Base-by-base conservation (phyloP, 2,888 invertebrate genomes). In the Hirudinaria manillensis region DNA sequence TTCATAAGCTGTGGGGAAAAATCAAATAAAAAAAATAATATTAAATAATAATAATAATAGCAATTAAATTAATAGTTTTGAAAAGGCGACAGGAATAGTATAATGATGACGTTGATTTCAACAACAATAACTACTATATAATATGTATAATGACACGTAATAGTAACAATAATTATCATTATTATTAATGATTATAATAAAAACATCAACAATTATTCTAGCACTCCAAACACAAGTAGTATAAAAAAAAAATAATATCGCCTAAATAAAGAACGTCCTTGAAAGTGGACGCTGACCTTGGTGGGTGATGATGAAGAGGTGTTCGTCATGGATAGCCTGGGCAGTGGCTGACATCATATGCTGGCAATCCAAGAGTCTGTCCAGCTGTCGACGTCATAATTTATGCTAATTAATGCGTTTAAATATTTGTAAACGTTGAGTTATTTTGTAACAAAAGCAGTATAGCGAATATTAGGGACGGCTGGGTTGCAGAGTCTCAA, bases 221-320 rank as follows among this genome's bases (percentile, higher is more conserved):
- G n/a, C n/a, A n/a, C n/a, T n/a, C n/a, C n/a, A n/a, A n/a, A n/a
- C n/a, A 45, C 45, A 16, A 16, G 45, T 16, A 45, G 36, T 10
- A 36, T 6, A 3, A 36, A 36, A 3, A 36, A 45, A 6, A 45
- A 6, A 45, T 45, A 10, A 45, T 16, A 16, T 6, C 13, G 16
- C 13, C 45, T 45, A 45, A 45, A 45, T 45, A 45, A 16, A 45
- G 45, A 45, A 45, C 10, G 38, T 38, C 10, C 38, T 38, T 38
- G 38, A 38, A 38, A 10, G 10, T 38, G 3, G 3, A 38, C 38
- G 4, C 10, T 61, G 29, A 95, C 96, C 94, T 91, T 98, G 98
- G 87, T 98, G 98, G 19, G 94, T 97, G 74, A 98, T 89, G 77
- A 98, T 97, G 85, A 99, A 99, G 10, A 98, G 88, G 87, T 98